Evolutionary conservation across 2,888 invertebrate species (phyloP), one percentile per base, ranked within the genome.

Genomic region (Watsonalla cultraria): DNA sequence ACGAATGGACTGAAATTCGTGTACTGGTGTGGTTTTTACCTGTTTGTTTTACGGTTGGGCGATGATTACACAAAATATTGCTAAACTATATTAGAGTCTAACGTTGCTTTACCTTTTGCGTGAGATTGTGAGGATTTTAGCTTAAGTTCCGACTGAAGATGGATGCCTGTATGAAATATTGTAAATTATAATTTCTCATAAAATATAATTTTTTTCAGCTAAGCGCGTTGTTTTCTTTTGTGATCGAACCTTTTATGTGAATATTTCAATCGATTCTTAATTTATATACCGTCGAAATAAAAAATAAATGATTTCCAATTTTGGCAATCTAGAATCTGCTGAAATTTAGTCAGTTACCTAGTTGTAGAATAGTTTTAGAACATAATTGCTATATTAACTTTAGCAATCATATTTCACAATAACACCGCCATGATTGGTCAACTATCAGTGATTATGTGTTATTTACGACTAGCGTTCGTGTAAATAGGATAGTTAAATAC

Each of bases 161-260:
- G 91, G 88, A 90, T 91, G 91, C 86, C 85, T 90, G 91, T 86
- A 89, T 90, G 89, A 89, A 91, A 91, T 91, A 91, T 91, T 91
- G 91, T 91, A 91, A 91, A 91, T 91, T 91, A 91, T 91, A 89
- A 91, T 91, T 91, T 91, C 91, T 91, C 91, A 91, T 91, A 91
- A 91, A 91, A 91, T 91, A 91, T 90, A 91, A 91, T 91, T 91
- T 91, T 91, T 91, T 91, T 91, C 91, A 91, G 91, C 91, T 91
- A 90, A 57, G 76, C 63, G 69, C 72, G 82, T 87, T 55, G 86
- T 89, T 89, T 90, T 78, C 70, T 81, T 88, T 80, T 47, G 13
- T 49, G 7, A 11, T 47, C 2, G n/a, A 2, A 46, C 2, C 45
- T 46, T 11, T 11, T 1, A 37, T 4, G 24, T 24, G 4, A 24